These are phyloP conservation scores for Perognathus longimembris DNA, from an alignment of 2,113 vertebrate genomes.

Conservation along the genomic window DNA sequence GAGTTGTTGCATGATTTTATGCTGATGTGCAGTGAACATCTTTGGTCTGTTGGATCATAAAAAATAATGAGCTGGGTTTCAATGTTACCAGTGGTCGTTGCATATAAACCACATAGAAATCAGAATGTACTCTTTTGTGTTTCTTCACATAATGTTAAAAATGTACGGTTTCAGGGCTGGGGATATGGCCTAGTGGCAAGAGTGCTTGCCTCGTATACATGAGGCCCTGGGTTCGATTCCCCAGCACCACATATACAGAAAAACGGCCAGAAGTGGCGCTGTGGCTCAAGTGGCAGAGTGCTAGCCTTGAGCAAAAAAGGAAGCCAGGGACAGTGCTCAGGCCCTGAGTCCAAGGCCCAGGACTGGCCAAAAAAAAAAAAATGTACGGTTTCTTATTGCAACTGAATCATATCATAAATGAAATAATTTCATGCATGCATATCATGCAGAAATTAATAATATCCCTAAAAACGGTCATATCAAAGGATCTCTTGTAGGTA, in stretches of 20 bases:
- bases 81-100: neutral
- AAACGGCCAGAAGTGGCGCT: no score
- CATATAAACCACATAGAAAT: constrained; percentile 43
- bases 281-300: no score
- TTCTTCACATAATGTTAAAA: neutral
- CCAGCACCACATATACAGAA: no score
- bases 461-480: neutral
- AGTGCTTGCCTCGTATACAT: no score
- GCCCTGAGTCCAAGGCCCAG: no score
- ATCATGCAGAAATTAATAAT: neutral
- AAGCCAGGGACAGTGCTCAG: no score
- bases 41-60: constrained; percentile 43
- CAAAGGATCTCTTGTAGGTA: neutral
- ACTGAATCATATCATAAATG: neutral
- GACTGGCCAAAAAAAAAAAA: no score
- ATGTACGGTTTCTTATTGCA: neutral
- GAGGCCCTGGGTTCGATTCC: no score
- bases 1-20: constrained; percentile 56
- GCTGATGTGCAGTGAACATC: constrained; percentile 44
- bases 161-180: neutral
- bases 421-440: neutral
- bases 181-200: no score
- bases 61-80: constrained; percentile 66
- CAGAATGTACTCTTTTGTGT: constrained; percentile 9
- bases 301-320: no score